Evolutionary conservation across 23 tunicate species (phyloP).

Genomic region (Oikopleura dioica): DNA sequence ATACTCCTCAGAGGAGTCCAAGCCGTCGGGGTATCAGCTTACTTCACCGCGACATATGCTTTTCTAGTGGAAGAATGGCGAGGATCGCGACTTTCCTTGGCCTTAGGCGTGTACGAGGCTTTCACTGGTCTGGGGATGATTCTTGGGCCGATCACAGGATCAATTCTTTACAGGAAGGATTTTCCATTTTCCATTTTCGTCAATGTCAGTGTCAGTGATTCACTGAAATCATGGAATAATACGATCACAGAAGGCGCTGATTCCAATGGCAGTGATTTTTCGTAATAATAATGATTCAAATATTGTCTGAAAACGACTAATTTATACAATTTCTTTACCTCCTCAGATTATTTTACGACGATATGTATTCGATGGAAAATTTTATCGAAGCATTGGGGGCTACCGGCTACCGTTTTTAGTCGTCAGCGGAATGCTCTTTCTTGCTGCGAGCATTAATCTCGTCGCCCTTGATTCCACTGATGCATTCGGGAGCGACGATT

Average conservation of each 20-base stretch:
- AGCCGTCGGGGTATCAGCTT: constrained; percentile 33
- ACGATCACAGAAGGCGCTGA: too few species aligned
- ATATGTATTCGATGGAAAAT: too few species aligned
- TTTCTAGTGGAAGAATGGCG: constrained; percentile 25
- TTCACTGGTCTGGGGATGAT: constrained; percentile 43
- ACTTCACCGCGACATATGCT: constrained; percentile 24
- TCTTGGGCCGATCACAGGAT: constrained; percentile 26
- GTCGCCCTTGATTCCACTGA: neutral
- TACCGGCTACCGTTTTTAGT: neutral
- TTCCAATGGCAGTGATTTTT: too few species aligned
- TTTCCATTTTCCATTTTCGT: too few species aligned
- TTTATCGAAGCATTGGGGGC: too few species aligned
- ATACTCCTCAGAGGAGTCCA: constrained; percentile 14
- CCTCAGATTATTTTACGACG: too few species aligned
- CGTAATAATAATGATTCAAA: too few species aligned
- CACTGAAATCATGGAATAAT: too few species aligned
- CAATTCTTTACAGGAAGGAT: constrained; percentile 23
- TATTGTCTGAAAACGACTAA: too few species aligned
- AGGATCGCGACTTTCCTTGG: constrained; percentile 19
- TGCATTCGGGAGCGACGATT: neutral
- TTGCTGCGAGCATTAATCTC: neutral
- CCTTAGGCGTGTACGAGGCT: constrained; percentile 22
- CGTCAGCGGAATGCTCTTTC: neutral
- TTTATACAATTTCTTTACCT: too few species aligned
- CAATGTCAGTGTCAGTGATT: too few species aligned